Evolutionary conservation across 2,888 invertebrate species (phyloP), one percentile per base, ranked within the genome.

Genomic region (Dendrolimus pini): DNA sequence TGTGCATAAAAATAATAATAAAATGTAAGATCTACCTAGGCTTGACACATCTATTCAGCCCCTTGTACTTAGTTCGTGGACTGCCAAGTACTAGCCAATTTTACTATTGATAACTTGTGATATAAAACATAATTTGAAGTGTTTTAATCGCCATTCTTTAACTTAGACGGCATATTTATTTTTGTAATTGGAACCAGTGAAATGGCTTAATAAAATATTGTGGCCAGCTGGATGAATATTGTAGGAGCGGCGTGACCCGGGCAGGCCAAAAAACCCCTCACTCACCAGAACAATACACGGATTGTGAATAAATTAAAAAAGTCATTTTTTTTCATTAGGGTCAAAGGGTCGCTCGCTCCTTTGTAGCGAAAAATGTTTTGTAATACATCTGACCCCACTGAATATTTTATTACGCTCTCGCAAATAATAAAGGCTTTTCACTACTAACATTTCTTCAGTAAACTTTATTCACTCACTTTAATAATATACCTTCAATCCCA

Each of bases 201-300:
- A 69, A 70, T 74, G 75, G 65, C 77, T 83, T 80, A 83, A 85
- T 82, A 83, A 83, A 82, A 82, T 78, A 81, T 79, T 72, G 75
- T 71, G 76, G 72, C 67, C 69, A 69, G 69, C 65, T 67, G 67
- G 66, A 64, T 76, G 82, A 82, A 83, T 83, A 82, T 80, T 78
- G 78, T 75, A 83, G 67, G 66, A 74, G 73, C 69, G 69, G 66
- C 63, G 62, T 64, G 71, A 77, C 78, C 81, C 75, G 71, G 69
- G 64, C 70, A 63, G 63, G 9, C 12, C 47, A 63, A 47, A 41
- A 13, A 10, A 13, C 47, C 41, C 12, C 55, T 41, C 14, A 18
- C 14, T 14, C 52, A 59, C 60, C 71, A 65, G 74, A 79, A 85
- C 82, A 83, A 84, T 80, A 78, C 70, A 67, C 69, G 70, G 71